These are phyloP conservation scores for Melanotaenia boesemani DNA, from an alignment of 2,797 vertebrate genomes.

Conservation along the genomic window DNA sequence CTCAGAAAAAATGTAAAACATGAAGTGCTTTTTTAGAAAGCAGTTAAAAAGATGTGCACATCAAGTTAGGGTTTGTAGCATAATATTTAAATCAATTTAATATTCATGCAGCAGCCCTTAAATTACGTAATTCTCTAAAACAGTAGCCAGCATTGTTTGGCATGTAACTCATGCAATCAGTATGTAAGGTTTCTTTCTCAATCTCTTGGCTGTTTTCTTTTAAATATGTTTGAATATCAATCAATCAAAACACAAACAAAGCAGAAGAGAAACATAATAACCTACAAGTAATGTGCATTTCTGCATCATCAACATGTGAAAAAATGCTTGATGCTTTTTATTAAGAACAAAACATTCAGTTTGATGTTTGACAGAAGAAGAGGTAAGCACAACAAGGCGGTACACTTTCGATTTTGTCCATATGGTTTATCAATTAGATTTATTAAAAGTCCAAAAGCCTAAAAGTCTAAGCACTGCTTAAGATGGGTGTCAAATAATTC, in stretches of 20 bases:
- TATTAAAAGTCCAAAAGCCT: background rate
- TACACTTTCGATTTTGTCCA: constrained; percentile 19
- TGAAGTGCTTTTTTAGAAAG: background rate
- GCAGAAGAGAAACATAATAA: background rate
- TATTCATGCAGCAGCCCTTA: background rate
- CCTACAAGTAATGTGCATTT: background rate
- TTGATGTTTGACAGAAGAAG: background rate
- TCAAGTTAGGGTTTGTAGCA: background rate
- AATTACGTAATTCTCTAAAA: background rate
- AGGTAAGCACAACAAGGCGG: background rate
- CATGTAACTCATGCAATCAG: background rate
- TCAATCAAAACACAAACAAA: background rate
- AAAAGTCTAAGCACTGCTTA: background rate
- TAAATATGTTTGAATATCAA: background rate
- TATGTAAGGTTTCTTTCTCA: background rate
- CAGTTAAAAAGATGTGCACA: background rate
- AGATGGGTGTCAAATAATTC: constrained; percentile 37
- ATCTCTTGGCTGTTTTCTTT: background rate
- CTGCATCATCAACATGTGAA: background rate
- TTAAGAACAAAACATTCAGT: background rate
- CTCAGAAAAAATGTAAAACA: background rate
- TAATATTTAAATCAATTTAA: background rate
- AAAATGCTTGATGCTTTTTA: background rate
- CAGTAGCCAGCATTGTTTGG: background rate
- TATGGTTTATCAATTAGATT: constrained; percentile 42